Evolutionary conservation across 37 sponge, comb jelly and placozoan species (phyloP).

Genomic region (Theonella swinhoei): DNA sequence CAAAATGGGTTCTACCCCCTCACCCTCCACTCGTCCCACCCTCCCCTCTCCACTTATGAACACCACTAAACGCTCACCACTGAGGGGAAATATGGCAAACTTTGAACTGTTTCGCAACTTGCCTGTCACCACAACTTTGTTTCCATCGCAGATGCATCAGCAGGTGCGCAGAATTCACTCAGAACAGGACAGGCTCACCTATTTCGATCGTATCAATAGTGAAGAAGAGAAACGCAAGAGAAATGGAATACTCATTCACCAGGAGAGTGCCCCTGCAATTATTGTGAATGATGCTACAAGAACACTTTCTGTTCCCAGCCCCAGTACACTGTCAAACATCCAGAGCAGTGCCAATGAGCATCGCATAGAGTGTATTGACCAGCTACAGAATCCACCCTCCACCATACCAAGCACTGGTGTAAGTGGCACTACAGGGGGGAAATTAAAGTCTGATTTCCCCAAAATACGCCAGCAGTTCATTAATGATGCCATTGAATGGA

Average conservation of each 20-base stretch:
- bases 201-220: slow-evolving; percentile 13
- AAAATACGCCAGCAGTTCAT: slow-evolving; percentile 49
- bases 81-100: neutral
- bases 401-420: neutral
- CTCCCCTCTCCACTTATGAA: slow-evolving; percentile 51
- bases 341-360: slow-evolving; percentile 25
- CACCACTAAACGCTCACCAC: slow-evolving; percentile 5
- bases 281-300: neutral
- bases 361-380: slow-evolving; percentile 57
- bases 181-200: slow-evolving; percentile 16
- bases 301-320: slow-evolving; percentile 22
- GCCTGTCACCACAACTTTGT: neutral
- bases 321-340: slow-evolving; percentile 8
- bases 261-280: slow-evolving; percentile 50
- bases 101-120: neutral
- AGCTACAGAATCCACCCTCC: neutral
- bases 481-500: slow-evolving; percentile 57
- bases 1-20: slow-evolving; percentile 17
- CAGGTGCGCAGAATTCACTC: slow-evolving; percentile 38
- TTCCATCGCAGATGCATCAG: neutral
- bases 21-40: slow-evolving; percentile 37
- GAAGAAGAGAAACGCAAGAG: neutral
- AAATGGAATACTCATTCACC: slow-evolving; percentile 50
- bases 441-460: slow-evolving; percentile 13
- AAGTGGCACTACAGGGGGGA: neutral